phyloP scores from a whole-genome alignment of 2,797 vertebrate species.

The Paguma larvata region DNA sequence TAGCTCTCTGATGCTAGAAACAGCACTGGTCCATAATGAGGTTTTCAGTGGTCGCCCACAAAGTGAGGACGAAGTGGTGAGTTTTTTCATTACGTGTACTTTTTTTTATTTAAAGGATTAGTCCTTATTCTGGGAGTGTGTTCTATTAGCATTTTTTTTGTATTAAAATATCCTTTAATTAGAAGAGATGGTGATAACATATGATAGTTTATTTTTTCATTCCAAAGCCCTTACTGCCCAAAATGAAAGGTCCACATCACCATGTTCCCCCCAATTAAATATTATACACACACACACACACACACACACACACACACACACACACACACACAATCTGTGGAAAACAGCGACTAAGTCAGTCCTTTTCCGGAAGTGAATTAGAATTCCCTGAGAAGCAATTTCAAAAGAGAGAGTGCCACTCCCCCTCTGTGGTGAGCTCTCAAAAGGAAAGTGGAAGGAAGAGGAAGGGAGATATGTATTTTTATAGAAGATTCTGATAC shows the following conservation, averaged over 20 bases:
- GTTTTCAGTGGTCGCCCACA: constrained; percentile 40
- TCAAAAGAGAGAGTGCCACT: background rate
- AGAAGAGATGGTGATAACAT: background rate
- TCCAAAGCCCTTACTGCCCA: background rate
- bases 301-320: too few relatives aligned
- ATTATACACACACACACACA: too few relatives aligned
- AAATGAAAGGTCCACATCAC: constrained; percentile 34
- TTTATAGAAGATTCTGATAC: constrained; percentile 28
- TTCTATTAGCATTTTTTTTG: background rate
- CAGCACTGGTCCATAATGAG: background rate
- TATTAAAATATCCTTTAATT: background rate
- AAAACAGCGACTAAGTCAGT: background rate
- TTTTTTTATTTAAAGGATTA: background rate
- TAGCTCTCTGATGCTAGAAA: background rate
- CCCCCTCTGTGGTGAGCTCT: background rate
- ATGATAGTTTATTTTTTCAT: background rate
- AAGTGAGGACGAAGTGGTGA: background rate
- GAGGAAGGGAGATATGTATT: background rate
- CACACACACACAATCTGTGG: background rate
- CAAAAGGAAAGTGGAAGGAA: background rate
- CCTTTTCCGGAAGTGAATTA: background rate
- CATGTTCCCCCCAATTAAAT: background rate
- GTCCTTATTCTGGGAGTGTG: background rate
- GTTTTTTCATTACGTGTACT: background rate
- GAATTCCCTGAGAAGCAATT: background rate